Evolutionary conservation across 2,113 vertebrate species (phyloP).

Genomic region (Gopherus evgoodei): DNA sequence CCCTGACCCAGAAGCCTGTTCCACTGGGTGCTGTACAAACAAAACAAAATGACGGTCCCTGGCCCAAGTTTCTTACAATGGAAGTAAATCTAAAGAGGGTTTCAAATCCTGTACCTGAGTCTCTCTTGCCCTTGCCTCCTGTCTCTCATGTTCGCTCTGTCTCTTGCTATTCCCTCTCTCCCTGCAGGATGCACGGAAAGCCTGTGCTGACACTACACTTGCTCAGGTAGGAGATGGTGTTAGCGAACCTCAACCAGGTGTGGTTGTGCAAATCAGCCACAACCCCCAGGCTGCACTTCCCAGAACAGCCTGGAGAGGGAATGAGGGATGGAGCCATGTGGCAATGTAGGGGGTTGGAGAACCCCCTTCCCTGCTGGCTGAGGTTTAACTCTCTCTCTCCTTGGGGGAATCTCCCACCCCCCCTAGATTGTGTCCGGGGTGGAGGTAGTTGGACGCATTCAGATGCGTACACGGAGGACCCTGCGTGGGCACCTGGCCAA

Average conservation of each 20-base stretch:
- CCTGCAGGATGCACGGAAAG: slow-evolving; percentile 91
- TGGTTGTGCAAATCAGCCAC: accelerated
- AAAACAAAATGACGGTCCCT: neutral
- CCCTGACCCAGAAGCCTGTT: neutral
- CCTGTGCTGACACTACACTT: slow-evolving; percentile 88
- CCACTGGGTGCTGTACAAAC: neutral
- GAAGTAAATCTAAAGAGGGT: neutral
- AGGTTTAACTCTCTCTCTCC: neutral
- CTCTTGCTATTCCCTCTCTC: neutral
- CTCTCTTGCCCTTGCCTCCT: neutral
- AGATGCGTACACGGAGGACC: slow-evolving; percentile 93
- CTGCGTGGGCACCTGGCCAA: slow-evolving; percentile 95
- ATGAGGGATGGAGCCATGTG: neutral
- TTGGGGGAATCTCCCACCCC: neutral
- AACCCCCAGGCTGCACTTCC: neutral
- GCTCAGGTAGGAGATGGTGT: slow-evolving; percentile 80
- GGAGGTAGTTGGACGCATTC: slow-evolving; percentile 87
- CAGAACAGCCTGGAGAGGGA: neutral
- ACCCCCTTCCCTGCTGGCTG: neutral
- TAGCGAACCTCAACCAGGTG: neutral
- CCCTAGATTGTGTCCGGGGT: slow-evolving; percentile 82
- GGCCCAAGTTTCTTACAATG: neutral
- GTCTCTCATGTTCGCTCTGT: neutral
- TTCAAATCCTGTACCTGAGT: neutral
- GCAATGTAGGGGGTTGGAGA: neutral